Evolutionary conservation across 2,797 vertebrate genomes (phyloP).

Genomic region (Sebastes oblongus): DNA sequence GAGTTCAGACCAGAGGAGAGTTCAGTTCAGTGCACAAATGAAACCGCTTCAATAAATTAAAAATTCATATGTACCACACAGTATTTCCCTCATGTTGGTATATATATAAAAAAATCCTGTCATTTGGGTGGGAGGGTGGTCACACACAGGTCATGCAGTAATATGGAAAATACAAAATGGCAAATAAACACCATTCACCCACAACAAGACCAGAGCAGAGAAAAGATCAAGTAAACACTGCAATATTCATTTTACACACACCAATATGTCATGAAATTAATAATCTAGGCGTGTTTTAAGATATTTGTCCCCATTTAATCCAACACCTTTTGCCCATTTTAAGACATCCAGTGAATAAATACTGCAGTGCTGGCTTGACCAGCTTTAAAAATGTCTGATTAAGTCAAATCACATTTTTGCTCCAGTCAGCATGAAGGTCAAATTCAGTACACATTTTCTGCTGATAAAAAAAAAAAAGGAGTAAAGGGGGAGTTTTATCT

Average conservation of each 20-base stretch:
- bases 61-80: slow-evolving; percentile 62
- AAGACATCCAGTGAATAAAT: slow-evolving; percentile 24
- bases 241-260: background rate
- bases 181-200: slow-evolving; percentile 30
- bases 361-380: slow-evolving; percentile 11
- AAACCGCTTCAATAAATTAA: slow-evolving; percentile 81
- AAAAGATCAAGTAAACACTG: slow-evolving; percentile 3
- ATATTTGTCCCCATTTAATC: background rate
- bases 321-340: background rate
- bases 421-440: slow-evolving; percentile 32
- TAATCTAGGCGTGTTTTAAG: background rate
- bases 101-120: background rate
- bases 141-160: slow-evolving; percentile 51
- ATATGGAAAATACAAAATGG: slow-evolving; percentile 23
- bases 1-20: slow-evolving; percentile 41
- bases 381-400: background rate
- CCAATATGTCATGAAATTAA: background rate
- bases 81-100: slow-evolving; percentile 38
- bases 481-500: slow-evolving; percentile 31
- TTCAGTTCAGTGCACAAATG: slow-evolving; percentile 75
- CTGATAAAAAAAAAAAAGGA: slow-evolving; percentile 46
- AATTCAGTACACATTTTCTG: background rate
- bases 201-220: slow-evolving; percentile 19
- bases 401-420: slow-evolving; percentile 3
- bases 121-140: background rate